Evolutionary conservation across 2,888 invertebrate genomes (phyloP), one percentile per base, ranked within the genome.

Genomic region (Thymelicus acteon): DNA sequence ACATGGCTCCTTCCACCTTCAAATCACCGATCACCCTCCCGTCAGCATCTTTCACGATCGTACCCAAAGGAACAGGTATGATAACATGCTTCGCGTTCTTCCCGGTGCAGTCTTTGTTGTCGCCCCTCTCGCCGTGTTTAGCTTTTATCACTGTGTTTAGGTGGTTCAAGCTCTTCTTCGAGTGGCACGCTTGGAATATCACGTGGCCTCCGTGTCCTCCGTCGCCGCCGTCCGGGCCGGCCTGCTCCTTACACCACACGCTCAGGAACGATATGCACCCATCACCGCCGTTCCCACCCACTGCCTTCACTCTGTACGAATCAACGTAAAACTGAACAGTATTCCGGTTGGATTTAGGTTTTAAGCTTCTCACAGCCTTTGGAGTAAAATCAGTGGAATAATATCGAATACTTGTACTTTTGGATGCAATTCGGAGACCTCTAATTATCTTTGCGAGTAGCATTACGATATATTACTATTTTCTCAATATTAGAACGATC

Each of bases 171-270:
- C 97, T 97, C 75, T 95, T 96, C 0, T 96, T 93, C 67, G 96
- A 94, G 44, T 88, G 86, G 0, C 95, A 94, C 0, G 97, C 97
- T 80, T 90, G 89, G 74, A 99, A 97, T 69, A 99, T 95, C 1
- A 99, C 97, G 91, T 99, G 99, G 0, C 98, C 99, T 0, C 99
- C 99, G 83, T 97, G 95, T 0, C 99, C 99, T 0, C 99, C 99
- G 87, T 99, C 98, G 0, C 99, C 99, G 0, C 99, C 99, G 87
- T 98, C 98, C 0, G 99, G 99, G 0, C 99, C 99, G 0, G 98
- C 99, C 71, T 95, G 95, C 74, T 98, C 98, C 80, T 98, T 98
- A 67, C 95, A 94, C 95, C 96, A 98, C 8, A 96, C 91, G 73
- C 96, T 96, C 7, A 98, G 90, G 85, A 99, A 98, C 0, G 98